phyloP scores from a whole-genome alignment of 2,888 invertebrate species.

The Nipponacmea schrenckii region DNA sequence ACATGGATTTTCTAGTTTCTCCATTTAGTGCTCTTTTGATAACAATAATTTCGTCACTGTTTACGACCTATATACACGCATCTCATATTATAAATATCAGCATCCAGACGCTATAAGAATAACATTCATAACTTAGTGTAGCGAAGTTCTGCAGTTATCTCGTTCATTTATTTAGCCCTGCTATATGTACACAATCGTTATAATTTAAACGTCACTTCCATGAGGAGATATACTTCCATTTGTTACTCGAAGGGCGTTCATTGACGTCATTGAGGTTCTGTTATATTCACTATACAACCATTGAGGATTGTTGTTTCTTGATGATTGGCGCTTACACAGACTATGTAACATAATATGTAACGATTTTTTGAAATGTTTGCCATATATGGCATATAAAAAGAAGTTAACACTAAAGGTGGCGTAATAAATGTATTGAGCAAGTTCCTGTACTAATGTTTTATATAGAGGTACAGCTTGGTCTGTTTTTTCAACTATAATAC shows the following conservation, averaged over 20 bases:
- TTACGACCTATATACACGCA: no score
- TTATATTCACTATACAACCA: conserved; percentile 15
- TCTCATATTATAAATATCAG: no score
- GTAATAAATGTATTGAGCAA: conserved; percentile 42
- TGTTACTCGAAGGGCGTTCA: not conserved
- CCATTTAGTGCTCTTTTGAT: no score
- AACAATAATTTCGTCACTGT: no score
- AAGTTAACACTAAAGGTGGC: conserved; percentile 48
- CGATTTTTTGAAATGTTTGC: conserved; percentile 41
- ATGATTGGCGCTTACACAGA: conserved; percentile 13
- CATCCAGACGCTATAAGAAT: no score
- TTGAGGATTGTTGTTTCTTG: not conserved
- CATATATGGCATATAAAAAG: conserved; percentile 44
- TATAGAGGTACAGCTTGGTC: not conserved
- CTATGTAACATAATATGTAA: conserved; percentile 27
- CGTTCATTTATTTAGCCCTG: no score
- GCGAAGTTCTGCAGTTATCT: no score
- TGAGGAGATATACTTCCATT: not conserved
- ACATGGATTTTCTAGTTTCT: no score
- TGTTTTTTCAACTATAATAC: conserved; percentile 31
- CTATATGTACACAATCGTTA: no score
- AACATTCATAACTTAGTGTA: no score
- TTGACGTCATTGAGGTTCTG: conserved; percentile 16
- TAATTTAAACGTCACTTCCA: no score
- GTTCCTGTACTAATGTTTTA: conserved; percentile 34